Conservation (phyloP, 2,888 invertebrate species). For the Gasteruption jaculator region DNA sequence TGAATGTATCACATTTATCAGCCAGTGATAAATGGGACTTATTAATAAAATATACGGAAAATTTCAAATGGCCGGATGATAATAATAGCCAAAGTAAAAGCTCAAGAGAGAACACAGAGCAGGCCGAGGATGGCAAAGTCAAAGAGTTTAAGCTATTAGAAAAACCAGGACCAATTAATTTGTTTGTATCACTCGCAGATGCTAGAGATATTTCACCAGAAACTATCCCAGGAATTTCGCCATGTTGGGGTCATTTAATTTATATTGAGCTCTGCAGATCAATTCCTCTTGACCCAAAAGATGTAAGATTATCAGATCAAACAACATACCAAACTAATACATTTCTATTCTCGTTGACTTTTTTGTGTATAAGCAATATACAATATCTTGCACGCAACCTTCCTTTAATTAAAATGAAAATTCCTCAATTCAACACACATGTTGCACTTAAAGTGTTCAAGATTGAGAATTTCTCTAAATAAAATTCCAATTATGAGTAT, state of each 20-base stretch:
- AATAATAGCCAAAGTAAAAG: neutral
- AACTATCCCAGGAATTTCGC: constrained; percentile 38
- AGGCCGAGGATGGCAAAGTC: too few species aligned
- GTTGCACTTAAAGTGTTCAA: too few species aligned
- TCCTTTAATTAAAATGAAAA: too few species aligned
- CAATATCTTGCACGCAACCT: neutral
- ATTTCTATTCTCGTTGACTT: neutral
- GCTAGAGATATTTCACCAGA: constrained; percentile 23
- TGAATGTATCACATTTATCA: constrained; percentile 28
- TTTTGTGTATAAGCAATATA: neutral
- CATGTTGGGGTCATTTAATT: constrained; percentile 45
- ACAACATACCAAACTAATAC: neutral
- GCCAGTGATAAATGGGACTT: constrained; percentile 35
- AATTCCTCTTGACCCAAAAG: constrained; percentile 39
- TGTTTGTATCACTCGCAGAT: constrained; percentile 27
- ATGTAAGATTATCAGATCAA: constrained; percentile 22
- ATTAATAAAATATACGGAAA: constrained; percentile 30
- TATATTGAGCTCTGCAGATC: constrained; percentile 47
- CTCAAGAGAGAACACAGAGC: neutral
- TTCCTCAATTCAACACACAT: too few species aligned
- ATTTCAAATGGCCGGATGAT: constrained; percentile 24
- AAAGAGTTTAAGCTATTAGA: too few species aligned
- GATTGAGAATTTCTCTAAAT: too few species aligned
- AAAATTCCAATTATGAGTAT: too few species aligned
- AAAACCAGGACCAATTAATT: constrained; percentile 19